These are phyloP conservation scores for Meles meles DNA, from an alignment of 2,113 vertebrate genomes.

Conservation along the genomic window DNA sequence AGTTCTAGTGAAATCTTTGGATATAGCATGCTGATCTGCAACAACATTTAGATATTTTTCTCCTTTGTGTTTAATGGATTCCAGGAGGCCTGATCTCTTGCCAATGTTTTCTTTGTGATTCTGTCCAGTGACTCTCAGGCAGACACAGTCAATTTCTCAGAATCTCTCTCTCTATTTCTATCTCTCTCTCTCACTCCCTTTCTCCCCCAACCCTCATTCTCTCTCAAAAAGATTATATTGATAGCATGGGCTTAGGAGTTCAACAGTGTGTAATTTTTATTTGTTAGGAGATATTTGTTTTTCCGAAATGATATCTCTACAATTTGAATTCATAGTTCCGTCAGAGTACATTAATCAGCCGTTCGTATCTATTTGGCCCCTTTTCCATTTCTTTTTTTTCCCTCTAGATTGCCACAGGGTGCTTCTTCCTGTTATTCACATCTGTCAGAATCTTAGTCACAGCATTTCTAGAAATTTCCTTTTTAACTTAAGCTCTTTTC, in stretches of 20 bases:
- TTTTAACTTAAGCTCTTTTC: conserved; percentile 51
- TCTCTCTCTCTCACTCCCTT: background rate
- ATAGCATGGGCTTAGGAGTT: conserved; percentile 14
- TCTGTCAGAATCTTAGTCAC: conserved; percentile 56
- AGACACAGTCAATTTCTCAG: conserved; percentile 49
- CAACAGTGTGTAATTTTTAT: conserved; percentile 21
- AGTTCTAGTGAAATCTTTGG: conserved; percentile 29
- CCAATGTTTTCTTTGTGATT: conserved; percentile 67
- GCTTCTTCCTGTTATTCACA: conserved; percentile 50
- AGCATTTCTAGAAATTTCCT: conserved; percentile 28
- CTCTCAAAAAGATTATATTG: conserved; percentile 34
- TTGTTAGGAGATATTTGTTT: conserved; percentile 6
- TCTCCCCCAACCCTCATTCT: background rate
- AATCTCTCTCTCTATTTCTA: background rate
- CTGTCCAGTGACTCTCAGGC: conserved; percentile 45
- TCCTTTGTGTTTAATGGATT: conserved; percentile 64
- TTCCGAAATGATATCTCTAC: conserved; percentile 23
- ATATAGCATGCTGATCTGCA: conserved; percentile 29
- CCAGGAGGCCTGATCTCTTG: conserved; percentile 58
- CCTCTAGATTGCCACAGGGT: background rate
- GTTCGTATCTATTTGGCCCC: background rate
- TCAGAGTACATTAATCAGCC: conserved; percentile 17
- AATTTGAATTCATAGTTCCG: conserved; percentile 37
- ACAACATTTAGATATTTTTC: conserved; percentile 46
- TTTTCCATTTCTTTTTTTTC: conserved; percentile 12